These are phyloP conservation scores for Cepphus grylle DNA, from an alignment of 2,113 vertebrate species.

Conservation along the genomic window DNA sequence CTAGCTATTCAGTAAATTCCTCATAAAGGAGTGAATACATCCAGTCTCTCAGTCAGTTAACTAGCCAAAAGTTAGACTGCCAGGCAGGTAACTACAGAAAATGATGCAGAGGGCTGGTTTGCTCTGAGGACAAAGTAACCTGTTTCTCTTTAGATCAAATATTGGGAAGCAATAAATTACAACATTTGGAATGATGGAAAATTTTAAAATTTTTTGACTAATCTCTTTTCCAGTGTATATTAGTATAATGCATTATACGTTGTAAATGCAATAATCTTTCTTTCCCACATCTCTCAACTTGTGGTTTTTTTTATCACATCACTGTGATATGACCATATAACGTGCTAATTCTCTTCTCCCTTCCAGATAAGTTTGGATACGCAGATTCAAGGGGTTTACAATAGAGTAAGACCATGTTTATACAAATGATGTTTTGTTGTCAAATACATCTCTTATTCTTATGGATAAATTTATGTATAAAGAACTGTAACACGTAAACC, in stretches of 20 bases:
- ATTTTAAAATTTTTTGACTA: background rate
- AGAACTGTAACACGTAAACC: background rate
- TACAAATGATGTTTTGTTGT: background rate
- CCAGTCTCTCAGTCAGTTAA: background rate
- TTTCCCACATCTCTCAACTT: background rate
- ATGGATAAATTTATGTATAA: background rate
- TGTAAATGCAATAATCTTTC: background rate
- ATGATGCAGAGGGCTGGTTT: background rate
- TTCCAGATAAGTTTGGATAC: background rate
- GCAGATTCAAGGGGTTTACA: background rate
- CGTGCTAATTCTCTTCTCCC: background rate
- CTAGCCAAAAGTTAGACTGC: background rate
- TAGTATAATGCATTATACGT: background rate
- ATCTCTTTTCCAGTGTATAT: background rate
- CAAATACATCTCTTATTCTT: background rate
- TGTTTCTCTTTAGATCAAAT: background rate
- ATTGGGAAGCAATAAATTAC: background rate
- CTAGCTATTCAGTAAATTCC: background rate
- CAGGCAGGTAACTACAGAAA: background rate
- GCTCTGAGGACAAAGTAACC: background rate
- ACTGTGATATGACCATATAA: background rate
- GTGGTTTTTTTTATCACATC: background rate
- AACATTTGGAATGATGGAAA: background rate
- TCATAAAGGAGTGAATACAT: background rate
- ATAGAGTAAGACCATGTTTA: background rate